Base-by-base conservation (phyloP, 2,888 invertebrate genomes). In the Sarcophaga variegata region DNA sequence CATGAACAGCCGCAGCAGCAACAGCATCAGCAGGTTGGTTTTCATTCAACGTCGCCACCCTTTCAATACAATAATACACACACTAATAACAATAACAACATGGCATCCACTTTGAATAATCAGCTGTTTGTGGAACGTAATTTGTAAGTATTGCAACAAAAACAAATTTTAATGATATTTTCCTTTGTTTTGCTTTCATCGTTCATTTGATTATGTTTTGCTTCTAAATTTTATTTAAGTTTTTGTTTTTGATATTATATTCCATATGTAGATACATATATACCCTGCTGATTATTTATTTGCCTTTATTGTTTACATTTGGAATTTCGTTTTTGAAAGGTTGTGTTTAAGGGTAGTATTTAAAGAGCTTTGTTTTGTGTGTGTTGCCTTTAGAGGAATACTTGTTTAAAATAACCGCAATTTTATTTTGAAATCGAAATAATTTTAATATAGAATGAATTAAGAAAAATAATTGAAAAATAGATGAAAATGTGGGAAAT, bases 121-220 rank as follows among this genome's bases (percentile, higher is more conserved):
- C 86, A 86, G 86, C 86, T 83, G 86, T 64, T 64, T 77, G 76
- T 78, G 72, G 77, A 83, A 74, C 45, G 60, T 67, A 75, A 71
- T 77, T 76, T 27, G 75, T 84, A 67, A 83, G 88, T 88, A 80
- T 71, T 49, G 11, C 11, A 49, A 12, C 49, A 49, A 49, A 3
- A 49, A 49, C 12, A 14, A 49, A 49, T 14, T 20, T 17, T n/a
- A 17, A 49, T 66, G 10, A 14, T 47, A 25, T 37, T 60, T 37
- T 22, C 2, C 1, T 69, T 69, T 81, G 59, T 70, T 64, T 77
- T 78, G 60, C 14, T 62, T 60, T 45, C 17, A 11, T 54, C 60
- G 22, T 72, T 87, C 59, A 66, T 49, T 47, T 63, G 49, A 37
- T 69, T 85, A 60, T 71, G 67, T 83, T 79, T 83, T 83, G 67